These are phyloP conservation scores for Premnoplex brunnescens DNA, from an alignment of 2,797 vertebrate species.

Conservation along the genomic window DNA sequence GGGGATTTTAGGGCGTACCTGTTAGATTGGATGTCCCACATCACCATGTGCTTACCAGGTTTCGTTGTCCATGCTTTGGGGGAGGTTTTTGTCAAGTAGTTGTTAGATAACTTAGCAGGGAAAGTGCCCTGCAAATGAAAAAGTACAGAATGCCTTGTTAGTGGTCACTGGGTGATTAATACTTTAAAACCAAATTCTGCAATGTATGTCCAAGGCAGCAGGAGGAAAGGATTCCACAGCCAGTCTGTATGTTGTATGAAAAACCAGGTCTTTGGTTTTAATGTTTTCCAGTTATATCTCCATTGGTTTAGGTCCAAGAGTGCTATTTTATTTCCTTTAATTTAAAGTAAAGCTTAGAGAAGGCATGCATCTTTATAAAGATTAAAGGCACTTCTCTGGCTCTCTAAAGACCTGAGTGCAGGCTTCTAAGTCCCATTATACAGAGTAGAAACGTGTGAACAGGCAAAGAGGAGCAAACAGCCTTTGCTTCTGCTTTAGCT, in stretches of 20 bases:
- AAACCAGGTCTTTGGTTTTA: neutral
- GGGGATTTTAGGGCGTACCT: neutral
- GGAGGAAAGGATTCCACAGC: neutral
- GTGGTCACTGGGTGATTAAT: neutral
- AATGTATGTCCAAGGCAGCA: rapidly evolving
- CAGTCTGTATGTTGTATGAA: neutral
- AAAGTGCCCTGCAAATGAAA: neutral
- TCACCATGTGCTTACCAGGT: neutral
- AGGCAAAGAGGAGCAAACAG: neutral
- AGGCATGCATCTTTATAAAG: neutral
- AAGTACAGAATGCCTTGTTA: neutral
- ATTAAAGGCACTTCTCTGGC: neutral
- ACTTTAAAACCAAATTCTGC: neutral
- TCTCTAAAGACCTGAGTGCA: neutral
- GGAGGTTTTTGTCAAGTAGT: neutral
- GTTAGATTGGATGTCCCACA: neutral
- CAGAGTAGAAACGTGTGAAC: neutral
- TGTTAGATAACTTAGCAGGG: neutral
- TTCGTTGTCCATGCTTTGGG: neutral
- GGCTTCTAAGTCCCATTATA: neutral
- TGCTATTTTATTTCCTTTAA: neutral
- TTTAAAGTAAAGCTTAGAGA: neutral
- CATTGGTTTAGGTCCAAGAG: neutral
- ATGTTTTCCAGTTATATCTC: neutral
- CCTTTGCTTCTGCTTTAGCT: neutral